Evolutionary conservation across 1,140 invertebrate species (phyloP), one percentile per base, ranked within the genome.

Genomic region (Drosophila orosa): DNA sequence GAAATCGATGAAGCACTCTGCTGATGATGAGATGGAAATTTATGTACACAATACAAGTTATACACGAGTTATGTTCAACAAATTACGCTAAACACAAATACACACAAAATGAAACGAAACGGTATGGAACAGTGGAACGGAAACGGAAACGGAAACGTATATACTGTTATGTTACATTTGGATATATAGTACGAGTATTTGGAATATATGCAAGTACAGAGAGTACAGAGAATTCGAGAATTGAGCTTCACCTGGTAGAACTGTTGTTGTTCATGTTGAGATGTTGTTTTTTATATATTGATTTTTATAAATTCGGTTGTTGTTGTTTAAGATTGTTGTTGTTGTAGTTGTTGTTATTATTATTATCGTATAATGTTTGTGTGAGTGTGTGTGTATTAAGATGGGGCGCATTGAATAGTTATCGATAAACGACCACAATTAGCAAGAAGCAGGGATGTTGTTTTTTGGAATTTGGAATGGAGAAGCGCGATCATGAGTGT

Each of bases 201-300:
- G 35, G 55, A 73, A 42, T 65, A 63, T 44, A 62, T 62, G 54
- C 35, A 67, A 42, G 76, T 80, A 78, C 73, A 71, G 57, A 77
- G 66, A 79, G 58, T 63, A 58, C 66, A 85, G 45, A 74, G 50
- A 89, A 89, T 80, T 74, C 72, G 48, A 89, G 69, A 87, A 68
- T 89, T 87, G 80, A 81, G 86, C 86, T 90, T 90, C 85, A 90
- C 85, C 85, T 90, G 85, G 85, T 90, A 90, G 81, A 90, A 90
- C 85, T 90, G 86, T 85, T 80, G 83, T 87, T 72, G 72, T 74
- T 77, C 65, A 71, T 62, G 68, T 79, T 80, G 66, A 62, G 44
- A 45, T 45, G 44, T 45, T 52, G 48, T 52, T 52, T 33, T 60
- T 63, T 57, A 57, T 61, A 42, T 60, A 55, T 35, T 45, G 44